A percentile compares a stretch with the other conserved stretches of the same genome.
Evolutionary conservation across 2,797 vertebrate species (phyloP).

Genomic region (Rhadinocentrus ornatus): DNA sequence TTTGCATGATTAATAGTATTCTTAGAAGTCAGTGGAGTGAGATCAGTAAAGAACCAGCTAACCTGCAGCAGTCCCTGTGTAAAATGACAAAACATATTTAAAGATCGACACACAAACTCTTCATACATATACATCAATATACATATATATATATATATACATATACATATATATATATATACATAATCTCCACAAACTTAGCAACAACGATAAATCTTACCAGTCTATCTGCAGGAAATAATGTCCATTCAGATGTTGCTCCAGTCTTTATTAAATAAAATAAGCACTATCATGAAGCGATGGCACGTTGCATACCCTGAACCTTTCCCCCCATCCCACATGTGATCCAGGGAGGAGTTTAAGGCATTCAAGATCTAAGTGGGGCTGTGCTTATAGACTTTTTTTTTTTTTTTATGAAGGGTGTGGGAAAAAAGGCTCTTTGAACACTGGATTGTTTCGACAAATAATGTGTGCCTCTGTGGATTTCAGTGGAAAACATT

Average conservation of each 20-base stretch:
- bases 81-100: neutral
- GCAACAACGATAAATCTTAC: constrained; percentile 40
- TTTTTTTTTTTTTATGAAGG: constrained; percentile 57
- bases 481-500: constrained; percentile 54
- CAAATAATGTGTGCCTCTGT: constrained; percentile 51
- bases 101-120: constrained; percentile 3
- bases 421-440: constrained; percentile 29
- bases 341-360: constrained; percentile 78
- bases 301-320: constrained; percentile 34
- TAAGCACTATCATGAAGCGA: constrained; percentile 36
- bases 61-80: neutral
- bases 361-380: constrained; percentile 19
- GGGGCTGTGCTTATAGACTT: constrained; percentile 53
- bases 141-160: too few species aligned
- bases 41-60: constrained; percentile 7
- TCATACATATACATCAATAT: too few species aligned
- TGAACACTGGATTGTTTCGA: constrained; percentile 52
- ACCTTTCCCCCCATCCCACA: constrained; percentile 48
- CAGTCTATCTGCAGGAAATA: constrained; percentile 43
- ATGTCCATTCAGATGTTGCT: constrained; percentile 59
- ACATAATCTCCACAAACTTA: constrained; percentile 6
- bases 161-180: too few species aligned
- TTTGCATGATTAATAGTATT: neutral
- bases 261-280: constrained; percentile 32
- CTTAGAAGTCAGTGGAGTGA: constrained; percentile 22